phyloP scores from a whole-genome alignment of 2,888 invertebrate genomes.

The Halocaridina rubra region DNA sequence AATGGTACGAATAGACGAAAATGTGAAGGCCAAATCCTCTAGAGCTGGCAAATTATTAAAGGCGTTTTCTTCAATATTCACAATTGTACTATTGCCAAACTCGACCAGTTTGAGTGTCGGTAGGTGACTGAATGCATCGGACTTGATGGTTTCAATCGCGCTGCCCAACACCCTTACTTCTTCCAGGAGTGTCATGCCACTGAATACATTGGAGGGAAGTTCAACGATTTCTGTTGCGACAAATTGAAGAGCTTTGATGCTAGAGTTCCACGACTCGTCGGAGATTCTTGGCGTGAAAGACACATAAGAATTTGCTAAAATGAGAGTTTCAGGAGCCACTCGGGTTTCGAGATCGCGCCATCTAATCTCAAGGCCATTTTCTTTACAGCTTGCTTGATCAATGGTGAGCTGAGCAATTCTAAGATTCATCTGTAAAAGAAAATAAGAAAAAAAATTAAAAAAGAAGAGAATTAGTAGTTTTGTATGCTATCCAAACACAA shows the following conservation, averaged over 20 bases:
- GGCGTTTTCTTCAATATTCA: neutral
- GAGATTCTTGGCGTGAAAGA: neutral
- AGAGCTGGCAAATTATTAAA: conserved; percentile 24
- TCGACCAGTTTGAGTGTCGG: conserved; percentile 12
- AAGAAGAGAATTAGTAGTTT: too few species aligned
- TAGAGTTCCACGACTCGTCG: conserved; percentile 3
- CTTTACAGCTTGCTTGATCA: conserved; percentile 20
- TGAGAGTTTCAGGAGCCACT: conserved; percentile 14
- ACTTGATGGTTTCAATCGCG: neutral
- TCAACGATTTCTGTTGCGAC: neutral
- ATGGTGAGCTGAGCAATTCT: conserved; percentile 28
- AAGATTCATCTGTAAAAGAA: neutral
- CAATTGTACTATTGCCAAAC: conserved; percentile 2
- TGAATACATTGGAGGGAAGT: conserved; percentile 19
- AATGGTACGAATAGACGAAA: neutral
- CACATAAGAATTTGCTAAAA: conserved; percentile 13
- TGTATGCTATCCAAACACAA: neutral
- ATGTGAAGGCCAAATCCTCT: neutral
- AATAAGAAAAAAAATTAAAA: too few species aligned
- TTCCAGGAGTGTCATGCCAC: conserved; percentile 19
- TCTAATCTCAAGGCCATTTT: conserved; percentile 6
- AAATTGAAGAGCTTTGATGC: conserved; percentile 21
- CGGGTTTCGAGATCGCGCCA: conserved; percentile 34
- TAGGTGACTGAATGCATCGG: conserved; percentile 11
- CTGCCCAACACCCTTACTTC: neutral